Evolutionary conservation across 2,113 vertebrate genomes (phyloP).

Genomic region (Phrynosoma platyrhinos): DNA sequence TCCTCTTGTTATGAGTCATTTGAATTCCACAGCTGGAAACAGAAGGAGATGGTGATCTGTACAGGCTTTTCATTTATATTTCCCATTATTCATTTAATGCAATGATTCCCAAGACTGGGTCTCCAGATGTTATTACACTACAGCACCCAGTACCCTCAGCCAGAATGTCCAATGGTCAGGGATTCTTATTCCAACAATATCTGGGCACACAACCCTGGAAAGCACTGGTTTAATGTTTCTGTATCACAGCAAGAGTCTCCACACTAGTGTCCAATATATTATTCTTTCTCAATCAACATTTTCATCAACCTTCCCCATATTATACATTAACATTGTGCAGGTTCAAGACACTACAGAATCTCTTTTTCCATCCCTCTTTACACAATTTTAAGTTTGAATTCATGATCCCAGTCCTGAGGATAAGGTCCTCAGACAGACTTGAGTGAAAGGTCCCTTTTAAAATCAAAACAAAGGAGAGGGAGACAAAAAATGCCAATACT

Average conservation of each 20-base stretch:
- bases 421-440: no score
- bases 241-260: not conserved
- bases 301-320: conserved; percentile 4
- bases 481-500: not conserved
- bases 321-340: not conserved
- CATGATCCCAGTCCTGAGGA: not conserved
- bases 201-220: no score
- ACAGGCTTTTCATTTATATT: not conserved
- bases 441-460: no score
- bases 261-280: not conserved
- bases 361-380: not conserved
- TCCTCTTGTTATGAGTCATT: not conserved
- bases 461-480: not conserved
- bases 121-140: not conserved
- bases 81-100: not conserved
- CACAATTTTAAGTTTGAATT: not conserved
- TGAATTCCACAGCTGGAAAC: conserved; percentile 7
- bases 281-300: not conserved
- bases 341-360: conserved; percentile 11
- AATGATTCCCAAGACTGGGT: not conserved
- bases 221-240: conserved; percentile 1
- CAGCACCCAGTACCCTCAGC: not conserved
- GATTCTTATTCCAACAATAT: no score
- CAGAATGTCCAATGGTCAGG: not conserved
- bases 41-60: not conserved